Evolutionary conservation across 2,797 vertebrate genomes (phyloP), one percentile per base, ranked within the genome.

Genomic region (Notoglanidium macrostoma): DNA sequence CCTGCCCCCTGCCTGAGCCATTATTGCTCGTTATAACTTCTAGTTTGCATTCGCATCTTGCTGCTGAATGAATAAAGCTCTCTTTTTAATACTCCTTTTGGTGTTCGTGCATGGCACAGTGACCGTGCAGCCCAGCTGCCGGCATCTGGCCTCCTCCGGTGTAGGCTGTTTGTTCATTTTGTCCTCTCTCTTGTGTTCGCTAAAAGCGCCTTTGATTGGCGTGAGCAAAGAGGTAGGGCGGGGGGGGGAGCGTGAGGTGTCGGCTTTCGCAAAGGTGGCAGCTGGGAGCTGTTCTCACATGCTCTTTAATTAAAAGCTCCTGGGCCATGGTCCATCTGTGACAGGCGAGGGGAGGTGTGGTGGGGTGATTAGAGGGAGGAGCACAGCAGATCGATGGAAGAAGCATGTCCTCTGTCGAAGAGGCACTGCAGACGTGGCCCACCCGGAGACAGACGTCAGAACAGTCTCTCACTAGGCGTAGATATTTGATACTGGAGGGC

Each of bases 301-400:
- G 95, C 94, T 95, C 94, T 95, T 95, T 96, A 96, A 96, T 96
- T 95, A 96, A 96, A 96, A 94, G 94, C 95, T 95, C 94, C 93
- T 91, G 94, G 94, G 94, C 93, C 94, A 92, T 89, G 91, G 94
- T 94, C 95, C 95, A 95, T 96, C 95, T 95, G 95, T 94, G 94
- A 94, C 91, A 92, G 78, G 70, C 74, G 32, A 68, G 54, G 70
- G 74, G 72, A 26, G 73, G 73, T 32, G 61, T 35, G 17, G 59
- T 35, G 65, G 40, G 67, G 57, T 54, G 74, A 73, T 46, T 35
- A 51, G 78, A 35, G n/a, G 74, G 51, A 55, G 91, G 91, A 90
- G 92, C 86, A 90, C 92, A 92, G 92, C 93, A 94, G 94, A 95
- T 95, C 94, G 93, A 95, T 95, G 93, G 87, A 90, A 91, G 90